phyloP scores from a whole-genome alignment of 2,797 vertebrate species.

The Spea hammondii region DNA sequence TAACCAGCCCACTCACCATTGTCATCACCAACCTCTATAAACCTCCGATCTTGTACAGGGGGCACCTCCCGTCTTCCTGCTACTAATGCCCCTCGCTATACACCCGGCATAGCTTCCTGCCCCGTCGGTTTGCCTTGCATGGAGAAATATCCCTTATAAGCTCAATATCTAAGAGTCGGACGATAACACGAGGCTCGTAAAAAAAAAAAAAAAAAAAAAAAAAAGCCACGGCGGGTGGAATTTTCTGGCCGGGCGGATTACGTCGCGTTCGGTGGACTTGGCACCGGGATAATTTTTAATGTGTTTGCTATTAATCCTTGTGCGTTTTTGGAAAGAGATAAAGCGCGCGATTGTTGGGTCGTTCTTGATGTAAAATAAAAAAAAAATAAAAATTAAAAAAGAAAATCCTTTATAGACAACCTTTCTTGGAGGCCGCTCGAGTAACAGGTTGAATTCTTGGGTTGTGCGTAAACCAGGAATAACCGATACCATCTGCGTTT shows the following conservation, averaged over 20 bases:
- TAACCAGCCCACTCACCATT: too few relatives aligned
- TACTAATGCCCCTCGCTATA: too few relatives aligned
- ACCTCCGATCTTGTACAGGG: too few relatives aligned
- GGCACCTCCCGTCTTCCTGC: too few relatives aligned
- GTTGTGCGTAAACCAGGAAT: not conserved
- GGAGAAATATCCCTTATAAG: not conserved
- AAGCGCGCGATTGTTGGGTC: not conserved
- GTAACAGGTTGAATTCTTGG: not conserved
- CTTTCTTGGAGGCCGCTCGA: not conserved
- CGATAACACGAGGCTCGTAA: not conserved
- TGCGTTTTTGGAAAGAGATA: not conserved
- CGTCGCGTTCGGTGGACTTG: not conserved
- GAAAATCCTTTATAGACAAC: not conserved
- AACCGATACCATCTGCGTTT: not conserved
- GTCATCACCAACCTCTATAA: too few relatives aligned
- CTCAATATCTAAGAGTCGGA: not conserved
- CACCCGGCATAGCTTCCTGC: too few relatives aligned
- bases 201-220: not conserved
- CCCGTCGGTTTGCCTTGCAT: too few relatives aligned
- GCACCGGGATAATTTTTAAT: not conserved
- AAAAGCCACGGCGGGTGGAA: not conserved
- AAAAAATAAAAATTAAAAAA: too few relatives aligned
- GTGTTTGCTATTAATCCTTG: slow-evolving; percentile 2
- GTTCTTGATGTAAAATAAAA: not conserved
- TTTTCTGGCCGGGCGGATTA: not conserved